Evolutionary conservation across 2,888 invertebrate genomes (phyloP), one percentile per base, ranked within the genome.

Genomic region (Cheilosia vulpina): DNA sequence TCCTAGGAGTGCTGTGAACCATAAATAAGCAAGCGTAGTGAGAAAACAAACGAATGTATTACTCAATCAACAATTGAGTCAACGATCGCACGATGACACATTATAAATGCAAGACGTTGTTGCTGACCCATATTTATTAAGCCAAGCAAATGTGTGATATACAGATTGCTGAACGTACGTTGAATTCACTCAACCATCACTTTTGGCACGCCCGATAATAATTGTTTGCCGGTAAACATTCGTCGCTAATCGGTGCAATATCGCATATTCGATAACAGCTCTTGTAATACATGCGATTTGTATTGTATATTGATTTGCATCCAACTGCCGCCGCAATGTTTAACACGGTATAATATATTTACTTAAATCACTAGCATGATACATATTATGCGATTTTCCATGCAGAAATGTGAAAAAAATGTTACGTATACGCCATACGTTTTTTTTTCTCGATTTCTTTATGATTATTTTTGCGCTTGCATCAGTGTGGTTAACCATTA

Each of bases 351-450:
- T 9, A 65, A 50, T 41, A 34, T 41, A 41, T 76, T 69, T 45
- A 58, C 63, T 57, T 71, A 45, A 69, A 52, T 19, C 21, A 34
- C 15, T 55, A 52, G 53, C 31, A 34, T 31, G 17, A n/a, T 17
- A 45, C 3, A 55, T 7, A 27, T 45, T 38, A 24, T 63, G 68
- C 50, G 57, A 76, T 38, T 57, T 76, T 58, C 17, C 34, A 65
- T 65, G 52, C 52, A 34, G 50, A 65, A 63, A 71, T 65, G 65
- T 53, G 31, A 53, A 24, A 41, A 47, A 69, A 69, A 47, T 76
- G 45, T 80, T 80, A 75, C 73, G 73, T 68, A 80, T 80, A 80
- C 75, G 75, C 66, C 80, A 57, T 72, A 55, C 6, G 34, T 38
- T 38, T n/a, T 21, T 57, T 75, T 57, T 55, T 11, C 0, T 41